phyloP scores from a whole-genome alignment of 2,797 vertebrate species.

The Pseudochirops corinnae region DNA sequence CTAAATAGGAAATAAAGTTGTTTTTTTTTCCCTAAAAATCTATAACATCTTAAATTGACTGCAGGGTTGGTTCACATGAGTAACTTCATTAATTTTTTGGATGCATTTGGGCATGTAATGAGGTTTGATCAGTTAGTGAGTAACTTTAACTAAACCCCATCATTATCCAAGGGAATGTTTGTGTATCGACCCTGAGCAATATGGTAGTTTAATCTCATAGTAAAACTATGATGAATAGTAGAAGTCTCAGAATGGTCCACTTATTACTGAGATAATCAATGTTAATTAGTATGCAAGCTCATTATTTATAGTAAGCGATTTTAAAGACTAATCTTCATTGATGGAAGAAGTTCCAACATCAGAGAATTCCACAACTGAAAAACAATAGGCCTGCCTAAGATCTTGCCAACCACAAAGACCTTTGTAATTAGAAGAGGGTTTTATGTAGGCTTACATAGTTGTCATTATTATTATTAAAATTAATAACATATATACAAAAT shows the following conservation, averaged over 20 bases:
- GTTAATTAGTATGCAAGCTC: neutral
- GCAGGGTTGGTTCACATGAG: neutral
- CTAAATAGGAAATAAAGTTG: neutral
- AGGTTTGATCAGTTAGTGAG: slow-evolving; percentile 70
- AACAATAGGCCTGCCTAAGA: neutral
- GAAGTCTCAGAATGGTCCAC: slow-evolving; percentile 28
- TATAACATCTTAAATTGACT: slow-evolving; percentile 32
- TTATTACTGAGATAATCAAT: neutral
- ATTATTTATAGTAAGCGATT: neutral
- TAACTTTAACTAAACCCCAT: slow-evolving; percentile 66
- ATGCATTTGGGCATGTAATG: slow-evolving; percentile 60
- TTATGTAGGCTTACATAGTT: neutral
- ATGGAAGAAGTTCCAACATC: neutral
- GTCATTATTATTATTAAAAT: neutral
- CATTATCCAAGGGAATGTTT: slow-evolving; percentile 18
- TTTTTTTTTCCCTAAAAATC: neutral
- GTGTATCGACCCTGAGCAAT: neutral
- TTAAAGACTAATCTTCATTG: neutral
- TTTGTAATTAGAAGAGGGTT: neutral
- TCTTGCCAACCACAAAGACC: neutral
- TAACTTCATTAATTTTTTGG: slow-evolving; percentile 58
- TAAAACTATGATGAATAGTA: slow-evolving; percentile 25
- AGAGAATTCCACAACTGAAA: neutral
- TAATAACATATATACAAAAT: neutral
- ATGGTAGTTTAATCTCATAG: slow-evolving; percentile 13